These are phyloP conservation scores for Rhynchotus rufescens DNA, from an alignment of 2,797 vertebrate species.

Conservation along the genomic window DNA sequence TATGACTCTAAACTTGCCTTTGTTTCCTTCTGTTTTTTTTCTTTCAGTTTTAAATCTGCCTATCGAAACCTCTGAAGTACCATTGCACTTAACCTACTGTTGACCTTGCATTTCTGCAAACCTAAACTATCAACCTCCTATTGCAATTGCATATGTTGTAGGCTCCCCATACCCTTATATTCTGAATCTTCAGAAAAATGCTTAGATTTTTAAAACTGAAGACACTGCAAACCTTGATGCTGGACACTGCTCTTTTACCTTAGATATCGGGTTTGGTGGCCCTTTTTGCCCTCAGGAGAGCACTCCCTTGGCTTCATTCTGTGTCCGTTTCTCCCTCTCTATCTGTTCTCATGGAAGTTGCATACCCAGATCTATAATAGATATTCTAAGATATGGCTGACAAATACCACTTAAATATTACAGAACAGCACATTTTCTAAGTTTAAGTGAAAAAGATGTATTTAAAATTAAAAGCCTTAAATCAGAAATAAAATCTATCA, in stretches of 20 bases:
- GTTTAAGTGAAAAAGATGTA: background rate
- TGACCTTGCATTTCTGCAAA: background rate
- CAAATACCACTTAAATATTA: background rate
- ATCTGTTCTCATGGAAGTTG: background rate
- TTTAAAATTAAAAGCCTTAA: background rate
- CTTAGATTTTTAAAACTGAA: background rate
- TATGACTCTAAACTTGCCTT: background rate
- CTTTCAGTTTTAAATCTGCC: slow-evolving; percentile 5
- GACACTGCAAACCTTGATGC: background rate
- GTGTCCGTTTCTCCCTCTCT: background rate
- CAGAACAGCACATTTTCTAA: background rate
- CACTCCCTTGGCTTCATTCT: background rate
- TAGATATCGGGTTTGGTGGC: background rate
- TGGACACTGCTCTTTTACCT: background rate
- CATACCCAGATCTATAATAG: background rate
- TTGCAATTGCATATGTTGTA: background rate
- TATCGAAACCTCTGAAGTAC: background rate
- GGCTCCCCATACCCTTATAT: background rate
- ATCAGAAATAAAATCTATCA: background rate
- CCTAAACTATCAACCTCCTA: background rate
- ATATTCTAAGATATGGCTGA: background rate
- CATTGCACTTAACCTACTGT: background rate
- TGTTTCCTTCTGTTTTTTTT: background rate
- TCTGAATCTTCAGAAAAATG: background rate
- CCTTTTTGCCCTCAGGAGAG: background rate